phyloP scores from a whole-genome alignment of 53 echinoderm and acorn worm species.

The Paelopatides confundens region DNA sequence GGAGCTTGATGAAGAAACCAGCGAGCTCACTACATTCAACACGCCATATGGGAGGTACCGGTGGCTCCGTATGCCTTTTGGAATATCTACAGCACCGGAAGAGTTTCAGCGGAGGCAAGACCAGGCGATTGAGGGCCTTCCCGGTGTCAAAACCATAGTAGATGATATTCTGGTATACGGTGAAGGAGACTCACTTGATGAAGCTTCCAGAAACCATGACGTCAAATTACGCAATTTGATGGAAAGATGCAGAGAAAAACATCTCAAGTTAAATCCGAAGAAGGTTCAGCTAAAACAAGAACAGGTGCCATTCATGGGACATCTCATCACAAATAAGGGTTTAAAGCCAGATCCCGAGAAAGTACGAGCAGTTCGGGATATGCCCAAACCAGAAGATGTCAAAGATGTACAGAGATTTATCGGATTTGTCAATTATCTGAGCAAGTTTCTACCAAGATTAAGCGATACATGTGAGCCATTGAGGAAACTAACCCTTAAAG shows the following conservation, averaged over 20 bases:
- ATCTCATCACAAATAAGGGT: not conserved
- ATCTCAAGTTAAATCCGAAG: conserved; percentile 47
- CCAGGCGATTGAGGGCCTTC: conserved; percentile 41
- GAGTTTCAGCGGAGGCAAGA: conserved; percentile 57
- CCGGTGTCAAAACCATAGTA: not conserved
- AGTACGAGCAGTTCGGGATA: conserved; percentile 52
- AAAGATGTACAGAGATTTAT: conserved; percentile 55
- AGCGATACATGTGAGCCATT: conserved; percentile 38
- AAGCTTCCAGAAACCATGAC: conserved; percentile 41
- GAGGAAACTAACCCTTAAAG: not conserved
- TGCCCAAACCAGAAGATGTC: conserved; percentile 53
- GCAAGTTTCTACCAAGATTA: conserved; percentile 50
- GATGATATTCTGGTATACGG: conserved; percentile 47
- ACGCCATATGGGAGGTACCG: conserved; percentile 34
- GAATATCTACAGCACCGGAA: conserved; percentile 44
- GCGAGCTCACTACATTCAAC: conserved; percentile 49
- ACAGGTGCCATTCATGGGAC: conserved; percentile 50
- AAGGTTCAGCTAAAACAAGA: conserved; percentile 35
- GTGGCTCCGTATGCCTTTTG: conserved; percentile 61
- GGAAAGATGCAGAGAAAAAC: conserved; percentile 45
- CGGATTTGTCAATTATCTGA: conserved; percentile 59
- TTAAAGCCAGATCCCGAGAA: conserved; percentile 17
- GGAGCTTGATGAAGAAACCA: conserved; percentile 54
- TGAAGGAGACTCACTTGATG: conserved; percentile 3
- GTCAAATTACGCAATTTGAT: conserved; percentile 16